Base-by-base conservation (phyloP, 2,888 invertebrate species). In the Chouioia cunea region DNA sequence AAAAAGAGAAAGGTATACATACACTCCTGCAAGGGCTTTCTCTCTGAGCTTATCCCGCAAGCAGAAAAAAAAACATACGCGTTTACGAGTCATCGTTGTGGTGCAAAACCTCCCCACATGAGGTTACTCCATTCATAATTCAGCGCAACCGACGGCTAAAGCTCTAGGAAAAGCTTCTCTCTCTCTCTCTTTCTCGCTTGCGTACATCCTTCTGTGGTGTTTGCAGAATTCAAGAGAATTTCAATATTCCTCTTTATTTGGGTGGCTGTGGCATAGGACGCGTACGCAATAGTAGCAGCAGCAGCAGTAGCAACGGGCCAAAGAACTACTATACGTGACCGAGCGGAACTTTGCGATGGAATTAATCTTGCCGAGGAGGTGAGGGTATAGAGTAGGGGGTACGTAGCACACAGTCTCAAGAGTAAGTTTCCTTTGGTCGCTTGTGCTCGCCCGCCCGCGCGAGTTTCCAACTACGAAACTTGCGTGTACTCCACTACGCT, bases 271-370 rank as follows among this genome's bases (percentile, higher is more conserved):
- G 54, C 47, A n/a, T n/a, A n/a, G n/a, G n/a, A n/a, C n/a, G n/a
- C n/a, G n/a, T n/a, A n/a, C n/a, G n/a, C n/a, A n/a, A n/a, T n/a
- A n/a, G n/a, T n/a, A n/a, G n/a, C n/a, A n/a, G n/a, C n/a, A n/a
- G n/a, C n/a, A n/a, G n/a, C n/a, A n/a, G n/a, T n/a, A 18, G 6
- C 48, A 36, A 48, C 46, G 36, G 43, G 52, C 44, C 67, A 71
- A 64, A 48, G 59, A 58, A 67, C 64, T 47, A 14, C 46, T 63
- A 48, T 54, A 44, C 44, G 18, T 18, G 10, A 50, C 23, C 36
- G 14, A 6, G 44, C 52, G 15, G 27, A 68, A 72, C 64, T 71
- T 71, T 68, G 36, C 59, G 64, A 71, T 71, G 54, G 59, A 71
- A 71, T 71, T 71, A 68, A 64, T 68, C 59, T 67, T 64, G 67